These are phyloP conservation scores for Volucella bombylans DNA, from an alignment of 2,888 invertebrate species.

Conservation along the genomic window DNA sequence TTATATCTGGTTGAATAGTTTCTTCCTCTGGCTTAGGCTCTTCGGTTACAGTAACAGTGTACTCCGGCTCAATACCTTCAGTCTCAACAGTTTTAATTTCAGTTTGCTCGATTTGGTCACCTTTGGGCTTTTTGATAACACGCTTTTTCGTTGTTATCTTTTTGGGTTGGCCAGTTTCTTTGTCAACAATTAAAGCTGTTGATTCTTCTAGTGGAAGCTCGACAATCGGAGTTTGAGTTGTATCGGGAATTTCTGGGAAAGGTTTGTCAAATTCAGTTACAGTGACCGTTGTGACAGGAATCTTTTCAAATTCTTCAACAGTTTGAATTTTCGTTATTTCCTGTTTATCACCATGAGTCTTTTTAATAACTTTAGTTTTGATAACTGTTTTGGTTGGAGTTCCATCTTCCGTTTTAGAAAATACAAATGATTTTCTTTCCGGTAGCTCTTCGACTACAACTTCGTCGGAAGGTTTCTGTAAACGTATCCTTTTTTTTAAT, in stretches of 20 bases:
- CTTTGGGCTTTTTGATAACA: conserved; percentile 82
- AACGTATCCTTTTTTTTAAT: conserved; percentile 77
- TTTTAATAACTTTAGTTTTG: conserved; percentile 83
- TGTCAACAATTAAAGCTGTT: conserved; percentile 77
- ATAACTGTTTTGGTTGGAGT: conserved; percentile 80
- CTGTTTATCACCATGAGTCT: conserved; percentile 81
- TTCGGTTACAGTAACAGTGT: conserved; percentile 77
- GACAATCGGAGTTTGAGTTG: conserved; percentile 77
- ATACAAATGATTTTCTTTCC: conserved; percentile 79
- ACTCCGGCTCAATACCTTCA: conserved; percentile 81
- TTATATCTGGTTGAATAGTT: conserved; percentile 37
- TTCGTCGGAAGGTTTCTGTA: conserved; percentile 78
- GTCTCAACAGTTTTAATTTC: conserved; percentile 83
- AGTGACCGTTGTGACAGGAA: conserved; percentile 81
- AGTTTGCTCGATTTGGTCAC: conserved; percentile 82
- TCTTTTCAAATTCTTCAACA: conserved; percentile 82
- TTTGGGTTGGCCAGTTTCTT: conserved; percentile 77
- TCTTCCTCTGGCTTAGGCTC: conserved; percentile 74
- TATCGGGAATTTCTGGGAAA: conserved; percentile 78
- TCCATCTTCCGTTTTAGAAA: conserved; percentile 81
- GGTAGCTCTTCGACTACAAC: conserved; percentile 79
- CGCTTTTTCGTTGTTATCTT: conserved; percentile 81
- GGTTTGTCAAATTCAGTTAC: conserved; percentile 78
- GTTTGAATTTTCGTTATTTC: conserved; percentile 82
- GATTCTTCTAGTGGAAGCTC: conserved; percentile 79